These are phyloP conservation scores for Trissonchulus sp. DNA, from an alignment of 2,888 invertebrate genomes.

Conservation along the genomic window DNA sequence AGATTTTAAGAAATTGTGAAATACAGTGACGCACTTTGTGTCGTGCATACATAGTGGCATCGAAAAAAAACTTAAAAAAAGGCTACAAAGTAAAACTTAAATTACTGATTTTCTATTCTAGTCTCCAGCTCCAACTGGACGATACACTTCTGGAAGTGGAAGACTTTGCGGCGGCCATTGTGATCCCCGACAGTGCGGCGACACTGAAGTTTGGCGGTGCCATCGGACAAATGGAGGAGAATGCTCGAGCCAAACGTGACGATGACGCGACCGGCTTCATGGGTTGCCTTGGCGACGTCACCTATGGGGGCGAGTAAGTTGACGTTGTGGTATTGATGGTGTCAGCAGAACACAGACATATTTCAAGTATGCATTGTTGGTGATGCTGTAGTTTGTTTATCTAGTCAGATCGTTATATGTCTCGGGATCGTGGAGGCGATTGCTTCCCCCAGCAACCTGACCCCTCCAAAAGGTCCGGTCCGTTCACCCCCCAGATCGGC, in stretches of 20 bases:
- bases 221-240: too few relatives aligned
- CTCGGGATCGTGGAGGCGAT: too few relatives aligned
- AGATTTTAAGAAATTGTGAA: too few relatives aligned
- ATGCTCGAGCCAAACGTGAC: too few relatives aligned
- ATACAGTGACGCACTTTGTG: too few relatives aligned
- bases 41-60: too few relatives aligned
- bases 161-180: not conserved
- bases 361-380: too few relatives aligned
- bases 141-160: slow-evolving; percentile 58
- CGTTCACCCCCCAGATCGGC: too few relatives aligned
- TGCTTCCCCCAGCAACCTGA: too few relatives aligned
- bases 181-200: not conserved
- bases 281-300: slow-evolving; percentile 89
- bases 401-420: too few relatives aligned
- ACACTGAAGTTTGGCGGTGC: not conserved
- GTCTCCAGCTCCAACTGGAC: slow-evolving; percentile 68
- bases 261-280: slow-evolving; percentile 61
- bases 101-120: slow-evolving; percentile 2
- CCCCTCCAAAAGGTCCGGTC: too few relatives aligned
- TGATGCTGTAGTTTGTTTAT: not conserved
- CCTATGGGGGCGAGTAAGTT: slow-evolving; percentile 68
- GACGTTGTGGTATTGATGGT: not conserved
- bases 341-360: too few relatives aligned
- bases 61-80: not conserved
- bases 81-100: not conserved